phyloP scores from a whole-genome alignment of 2,888 invertebrate genomes.

The Mythimna ferrago region DNA sequence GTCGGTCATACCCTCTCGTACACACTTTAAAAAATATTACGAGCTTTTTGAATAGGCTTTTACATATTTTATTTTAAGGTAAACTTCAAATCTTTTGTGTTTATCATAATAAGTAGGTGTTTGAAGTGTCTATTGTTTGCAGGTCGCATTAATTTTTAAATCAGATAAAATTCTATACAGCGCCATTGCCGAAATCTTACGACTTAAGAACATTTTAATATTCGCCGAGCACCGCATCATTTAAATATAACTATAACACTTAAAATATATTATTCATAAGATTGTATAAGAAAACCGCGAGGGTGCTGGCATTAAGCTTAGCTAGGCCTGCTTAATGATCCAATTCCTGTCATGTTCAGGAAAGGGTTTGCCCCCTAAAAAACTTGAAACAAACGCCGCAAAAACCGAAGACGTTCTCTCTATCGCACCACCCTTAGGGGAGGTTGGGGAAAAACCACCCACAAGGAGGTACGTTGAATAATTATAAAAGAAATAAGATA shows the following conservation, averaged over 20 bases:
- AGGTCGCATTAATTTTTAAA: conserved; percentile 15
- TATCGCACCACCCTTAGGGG: conserved; percentile 76
- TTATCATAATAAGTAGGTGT: background rate
- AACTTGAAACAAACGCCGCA: conserved; percentile 91
- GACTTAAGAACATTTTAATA: conserved; percentile 55
- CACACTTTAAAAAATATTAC: too few relatives aligned
- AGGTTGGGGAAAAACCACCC: conserved; percentile 72
- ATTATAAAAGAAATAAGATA: conserved; percentile 91
- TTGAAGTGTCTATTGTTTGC: background rate
- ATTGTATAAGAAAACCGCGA: conserved; percentile 71
- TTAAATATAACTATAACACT: conserved; percentile 66
- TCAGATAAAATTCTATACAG: conserved; percentile 36
- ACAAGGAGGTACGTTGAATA: conserved; percentile 84
- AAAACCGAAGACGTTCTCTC: conserved; percentile 90
- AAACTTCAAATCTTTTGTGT: background rate
- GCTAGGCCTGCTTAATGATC: conserved; percentile 90
- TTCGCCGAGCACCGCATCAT: conserved; percentile 55
- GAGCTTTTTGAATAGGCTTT: background rate
- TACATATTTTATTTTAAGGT: background rate
- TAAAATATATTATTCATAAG: conserved; percentile 73
- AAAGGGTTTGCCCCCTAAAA: conserved; percentile 90
- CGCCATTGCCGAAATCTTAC: conserved; percentile 13
- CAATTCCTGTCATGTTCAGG: conserved; percentile 91
- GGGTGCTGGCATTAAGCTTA: conserved; percentile 85
- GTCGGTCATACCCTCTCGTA: too few relatives aligned